Conservation (phyloP, 1,140 invertebrate genomes). For the Trissolcus basalis region DNA sequence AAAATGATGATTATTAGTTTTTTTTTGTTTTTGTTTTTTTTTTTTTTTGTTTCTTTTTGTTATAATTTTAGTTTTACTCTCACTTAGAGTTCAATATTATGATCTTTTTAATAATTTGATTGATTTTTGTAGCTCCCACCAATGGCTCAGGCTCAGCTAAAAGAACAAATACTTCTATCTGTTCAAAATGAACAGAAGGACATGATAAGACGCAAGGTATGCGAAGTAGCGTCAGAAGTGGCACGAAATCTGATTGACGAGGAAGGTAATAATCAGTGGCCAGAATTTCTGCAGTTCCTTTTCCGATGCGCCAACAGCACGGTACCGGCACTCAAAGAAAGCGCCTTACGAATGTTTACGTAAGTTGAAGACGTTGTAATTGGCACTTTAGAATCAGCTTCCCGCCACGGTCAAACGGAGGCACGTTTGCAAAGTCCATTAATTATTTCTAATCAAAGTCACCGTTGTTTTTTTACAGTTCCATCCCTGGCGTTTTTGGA, state of each 20-base stretch:
- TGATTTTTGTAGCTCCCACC: slow-evolving; percentile 79
- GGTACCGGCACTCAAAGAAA: slow-evolving; percentile 90
- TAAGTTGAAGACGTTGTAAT: slow-evolving; percentile 74
- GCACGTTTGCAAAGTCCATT: background rate
- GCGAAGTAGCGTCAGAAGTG: slow-evolving; percentile 95
- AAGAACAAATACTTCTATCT: slow-evolving; percentile 89
- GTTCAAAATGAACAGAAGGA: slow-evolving; percentile 89
- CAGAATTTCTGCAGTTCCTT: slow-evolving; percentile 96
- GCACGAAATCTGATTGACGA: slow-evolving; percentile 97
- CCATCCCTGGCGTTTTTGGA: slow-evolving; percentile 97
- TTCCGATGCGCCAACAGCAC: slow-evolving; percentile 94
- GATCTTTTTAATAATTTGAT: slow-evolving; percentile 9
- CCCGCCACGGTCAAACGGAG: background rate
- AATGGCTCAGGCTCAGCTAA: slow-evolving; percentile 88
- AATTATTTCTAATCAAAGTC: slow-evolving; percentile 5
- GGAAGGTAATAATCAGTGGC: slow-evolving; percentile 97
- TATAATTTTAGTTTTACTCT: too few relatives aligned
- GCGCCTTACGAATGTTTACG: slow-evolving; percentile 95
- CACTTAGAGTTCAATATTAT: slow-evolving; percentile 4
- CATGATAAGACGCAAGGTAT: slow-evolving; percentile 90
- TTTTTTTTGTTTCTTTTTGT: too few relatives aligned
- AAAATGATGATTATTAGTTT: too few relatives aligned
- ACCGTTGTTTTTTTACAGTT: slow-evolving; percentile 76
- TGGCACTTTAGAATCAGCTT: slow-evolving; percentile 8
- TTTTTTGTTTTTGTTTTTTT: too few relatives aligned